Evolutionary conservation across 2,888 invertebrate genomes (phyloP).

Genomic region (Lamproptera curius): DNA sequence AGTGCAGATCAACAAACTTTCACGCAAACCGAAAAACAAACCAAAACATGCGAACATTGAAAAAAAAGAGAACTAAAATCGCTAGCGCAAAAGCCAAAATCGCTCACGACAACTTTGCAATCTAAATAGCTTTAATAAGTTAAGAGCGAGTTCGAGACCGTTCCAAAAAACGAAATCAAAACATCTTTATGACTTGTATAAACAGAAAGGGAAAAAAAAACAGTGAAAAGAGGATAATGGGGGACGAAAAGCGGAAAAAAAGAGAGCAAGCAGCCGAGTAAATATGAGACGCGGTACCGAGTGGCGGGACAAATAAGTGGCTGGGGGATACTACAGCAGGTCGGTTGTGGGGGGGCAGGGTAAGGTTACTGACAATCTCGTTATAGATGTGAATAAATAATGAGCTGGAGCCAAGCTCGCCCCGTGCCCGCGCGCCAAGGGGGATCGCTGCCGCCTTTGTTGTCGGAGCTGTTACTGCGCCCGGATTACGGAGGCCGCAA

Average conservation of each 20-base stretch:
- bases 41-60: too few species aligned
- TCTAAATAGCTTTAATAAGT: slow-evolving; percentile 7
- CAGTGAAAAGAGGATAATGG: slow-evolving; percentile 45
- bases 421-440: slow-evolving; percentile 43
- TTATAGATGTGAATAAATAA: slow-evolving; percentile 76
- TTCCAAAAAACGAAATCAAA: slow-evolving; percentile 41
- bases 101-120: slow-evolving; percentile 6
- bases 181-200: slow-evolving; percentile 52
- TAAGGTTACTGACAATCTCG: slow-evolving; percentile 71
- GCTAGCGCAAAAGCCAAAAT: too few species aligned
- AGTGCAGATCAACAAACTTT: too few species aligned
- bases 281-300: slow-evolving; percentile 47
- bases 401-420: slow-evolving; percentile 68
- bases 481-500: slow-evolving; percentile 50
- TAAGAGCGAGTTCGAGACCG: background rate
- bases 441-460: slow-evolving; percentile 58
- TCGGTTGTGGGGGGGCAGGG: slow-evolving; percentile 36
- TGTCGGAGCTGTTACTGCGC: slow-evolving; percentile 64
- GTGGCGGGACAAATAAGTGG: slow-evolving; percentile 44
- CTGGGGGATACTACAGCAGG: slow-evolving; percentile 29
- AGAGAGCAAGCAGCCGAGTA: slow-evolving; percentile 52
- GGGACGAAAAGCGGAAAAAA: slow-evolving; percentile 31
- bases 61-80: too few species aligned
- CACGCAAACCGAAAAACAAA: too few species aligned
- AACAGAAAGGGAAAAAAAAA: slow-evolving; percentile 42